Conservation (phyloP, 2,113 vertebrate species). For the Antigone vipio region DNA sequence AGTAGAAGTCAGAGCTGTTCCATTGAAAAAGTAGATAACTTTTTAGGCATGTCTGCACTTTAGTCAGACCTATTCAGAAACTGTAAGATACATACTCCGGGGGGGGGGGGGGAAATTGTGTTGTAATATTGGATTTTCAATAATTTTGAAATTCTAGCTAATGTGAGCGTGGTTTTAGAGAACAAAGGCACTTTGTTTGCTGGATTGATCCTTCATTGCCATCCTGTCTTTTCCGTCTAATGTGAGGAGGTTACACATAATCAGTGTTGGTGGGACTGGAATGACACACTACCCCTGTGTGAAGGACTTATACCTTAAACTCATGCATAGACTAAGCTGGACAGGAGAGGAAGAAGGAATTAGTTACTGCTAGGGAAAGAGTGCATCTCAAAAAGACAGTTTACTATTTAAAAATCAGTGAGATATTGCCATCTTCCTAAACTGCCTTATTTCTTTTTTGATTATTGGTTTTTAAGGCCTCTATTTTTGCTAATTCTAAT, state of each 20-base stretch:
- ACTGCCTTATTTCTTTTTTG: not conserved
- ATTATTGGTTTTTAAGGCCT: not conserved
- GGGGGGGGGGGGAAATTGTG: not conserved
- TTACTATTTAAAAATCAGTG: not conserved
- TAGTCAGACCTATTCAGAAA: not conserved
- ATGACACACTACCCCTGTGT: not conserved
- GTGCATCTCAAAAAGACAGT: not conserved
- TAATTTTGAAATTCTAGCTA: not conserved
- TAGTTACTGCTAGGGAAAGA: not conserved
- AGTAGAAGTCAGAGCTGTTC: not conserved
- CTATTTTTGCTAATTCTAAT: not conserved
- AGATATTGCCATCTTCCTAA: not conserved
- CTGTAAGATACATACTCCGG: not conserved
- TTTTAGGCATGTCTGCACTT: not conserved
- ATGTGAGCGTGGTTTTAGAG: not conserved
- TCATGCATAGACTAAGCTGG: not conserved
- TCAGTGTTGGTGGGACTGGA: rapidly evolving
- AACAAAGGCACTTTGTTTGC: not conserved
- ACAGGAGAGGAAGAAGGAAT: not conserved
- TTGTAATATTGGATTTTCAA: not conserved
- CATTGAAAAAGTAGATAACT: not conserved
- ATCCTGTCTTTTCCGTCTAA: not conserved
- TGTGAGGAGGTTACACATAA: not conserved
- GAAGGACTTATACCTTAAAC: not conserved
- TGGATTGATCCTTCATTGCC: not conserved